phyloP scores from a whole-genome alignment of 1,140 invertebrate species.

The Drosophila arizonae region DNA sequence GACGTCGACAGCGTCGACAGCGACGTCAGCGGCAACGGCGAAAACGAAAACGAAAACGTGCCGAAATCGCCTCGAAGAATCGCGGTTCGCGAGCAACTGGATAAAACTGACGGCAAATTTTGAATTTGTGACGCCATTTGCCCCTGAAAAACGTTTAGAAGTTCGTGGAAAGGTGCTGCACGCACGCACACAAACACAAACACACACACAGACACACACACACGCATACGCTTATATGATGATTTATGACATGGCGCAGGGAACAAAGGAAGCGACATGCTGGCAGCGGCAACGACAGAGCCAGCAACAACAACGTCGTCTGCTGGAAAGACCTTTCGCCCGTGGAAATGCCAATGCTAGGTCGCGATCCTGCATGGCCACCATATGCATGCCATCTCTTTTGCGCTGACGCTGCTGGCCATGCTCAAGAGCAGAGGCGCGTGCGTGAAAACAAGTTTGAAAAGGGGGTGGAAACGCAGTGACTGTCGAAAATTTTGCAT shows the following conservation, averaged over 20 bases:
- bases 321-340: slow-evolving; percentile 61
- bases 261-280: slow-evolving; percentile 42
- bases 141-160: slow-evolving; percentile 66
- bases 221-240: slow-evolving; percentile 19
- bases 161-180: slow-evolving; percentile 62
- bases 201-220: slow-evolving; percentile 25
- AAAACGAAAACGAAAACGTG: slow-evolving; percentile 11
- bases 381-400: slow-evolving; percentile 35
- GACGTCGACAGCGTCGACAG: too few relatives aligned
- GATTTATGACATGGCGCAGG: slow-evolving; percentile 75
- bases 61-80: slow-evolving; percentile 23
- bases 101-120: slow-evolving; percentile 47
- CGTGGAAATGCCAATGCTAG: slow-evolving; percentile 59
- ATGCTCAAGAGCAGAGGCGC: slow-evolving; percentile 50
- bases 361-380: slow-evolving; percentile 59
- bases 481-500: not conserved
- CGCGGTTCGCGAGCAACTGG: slow-evolving; percentile 37
- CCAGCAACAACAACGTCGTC: slow-evolving; percentile 28
- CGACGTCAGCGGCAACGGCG: slow-evolving; percentile 11
- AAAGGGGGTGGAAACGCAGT: slow-evolving; percentile 47
- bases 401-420: slow-evolving; percentile 17
- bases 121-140: slow-evolving; percentile 70
- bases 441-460: slow-evolving; percentile 46
- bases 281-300: slow-evolving; percentile 18
- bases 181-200: slow-evolving; percentile 29